A percentile compares a stretch with the other conserved stretches of the same genome.
Evolutionary conservation across 2,888 invertebrate genomes (phyloP).

Genomic region (Eupithecia inturbata): DNA sequence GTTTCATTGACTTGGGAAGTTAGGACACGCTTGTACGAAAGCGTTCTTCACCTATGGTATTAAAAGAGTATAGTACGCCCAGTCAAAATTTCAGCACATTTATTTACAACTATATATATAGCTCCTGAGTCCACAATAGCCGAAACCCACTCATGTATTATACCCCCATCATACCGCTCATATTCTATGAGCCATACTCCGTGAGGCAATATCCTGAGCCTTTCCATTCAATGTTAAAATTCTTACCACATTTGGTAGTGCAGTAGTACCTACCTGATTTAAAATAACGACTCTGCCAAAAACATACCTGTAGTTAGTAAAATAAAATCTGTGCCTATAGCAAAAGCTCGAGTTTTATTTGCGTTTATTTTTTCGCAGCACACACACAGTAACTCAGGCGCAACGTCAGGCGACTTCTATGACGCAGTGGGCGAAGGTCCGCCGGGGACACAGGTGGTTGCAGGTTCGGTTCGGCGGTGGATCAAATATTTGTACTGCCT

Average conservation of each 20-base stretch:
- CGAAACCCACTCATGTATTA: slow-evolving; percentile 46
- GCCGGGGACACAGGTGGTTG: neutral
- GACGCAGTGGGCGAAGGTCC: neutral
- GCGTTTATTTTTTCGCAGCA: too few relatives aligned
- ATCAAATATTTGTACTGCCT: neutral
- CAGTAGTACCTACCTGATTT: slow-evolving; percentile 5
- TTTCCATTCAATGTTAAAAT: slow-evolving; percentile 60
- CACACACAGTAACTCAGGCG: too few relatives aligned
- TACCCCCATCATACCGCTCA: slow-evolving; percentile 44
- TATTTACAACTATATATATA: slow-evolving; percentile 51
- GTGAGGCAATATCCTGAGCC: slow-evolving; percentile 54
- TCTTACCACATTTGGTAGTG: slow-evolving; percentile 27
- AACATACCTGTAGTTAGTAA: too few relatives aligned
- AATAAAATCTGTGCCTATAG: too few relatives aligned
- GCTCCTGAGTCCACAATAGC: slow-evolving; percentile 46
- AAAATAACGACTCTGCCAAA: neutral
- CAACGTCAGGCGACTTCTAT: neutral
- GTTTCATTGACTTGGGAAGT: too few relatives aligned
- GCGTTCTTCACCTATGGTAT: neutral
- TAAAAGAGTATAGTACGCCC: neutral
- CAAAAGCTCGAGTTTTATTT: neutral
- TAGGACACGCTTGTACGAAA: neutral
- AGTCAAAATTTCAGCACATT: neutral
- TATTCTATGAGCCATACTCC: slow-evolving; percentile 48
- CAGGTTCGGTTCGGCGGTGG: too few relatives aligned